Conservation (phyloP, 2,888 invertebrate genomes). For the Phasia obesa region DNA sequence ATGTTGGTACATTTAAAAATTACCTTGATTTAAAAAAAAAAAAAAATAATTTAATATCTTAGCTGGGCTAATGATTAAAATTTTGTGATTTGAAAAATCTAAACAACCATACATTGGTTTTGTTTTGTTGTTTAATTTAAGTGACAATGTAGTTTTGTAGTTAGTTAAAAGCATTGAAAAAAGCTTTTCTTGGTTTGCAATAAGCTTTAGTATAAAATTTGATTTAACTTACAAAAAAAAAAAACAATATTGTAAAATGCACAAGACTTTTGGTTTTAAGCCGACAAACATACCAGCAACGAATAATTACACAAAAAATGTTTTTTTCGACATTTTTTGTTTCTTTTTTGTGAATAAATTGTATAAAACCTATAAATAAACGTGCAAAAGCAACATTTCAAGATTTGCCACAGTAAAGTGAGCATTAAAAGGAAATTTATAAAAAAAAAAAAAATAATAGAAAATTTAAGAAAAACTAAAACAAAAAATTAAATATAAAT, state of each 20-base stretch:
- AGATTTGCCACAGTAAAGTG: constrained; percentile 78
- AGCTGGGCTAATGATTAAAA: background rate
- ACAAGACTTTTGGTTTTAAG: constrained; percentile 45
- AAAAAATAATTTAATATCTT: background rate
- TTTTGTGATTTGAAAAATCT: constrained; percentile 6
- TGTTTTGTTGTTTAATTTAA: background rate
- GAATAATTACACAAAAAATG: constrained; percentile 53
- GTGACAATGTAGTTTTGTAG: constrained; percentile 55
- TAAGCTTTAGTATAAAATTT: constrained; percentile 8
- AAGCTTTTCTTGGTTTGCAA: constrained; percentile 19
- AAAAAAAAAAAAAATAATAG: constrained; percentile 24
- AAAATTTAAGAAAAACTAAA: constrained; percentile 13
- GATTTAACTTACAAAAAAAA: background rate
- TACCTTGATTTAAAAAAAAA: background rate
- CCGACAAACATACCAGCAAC: constrained; percentile 20
- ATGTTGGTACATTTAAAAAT: background rate
- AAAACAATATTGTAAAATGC: constrained; percentile 32
- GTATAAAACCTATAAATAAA: constrained; percentile 81
- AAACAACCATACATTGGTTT: background rate
- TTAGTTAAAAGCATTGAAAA: constrained; percentile 28
- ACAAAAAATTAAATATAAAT: constrained; percentile 32
- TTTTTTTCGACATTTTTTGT: constrained; percentile 48
- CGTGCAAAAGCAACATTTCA: constrained; percentile 79
- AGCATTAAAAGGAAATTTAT: constrained; percentile 66
- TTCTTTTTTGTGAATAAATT: constrained; percentile 10